Evolutionary conservation across 2,797 vertebrate species (phyloP).

Genomic region (Neopelma chrysocephalum): DNA sequence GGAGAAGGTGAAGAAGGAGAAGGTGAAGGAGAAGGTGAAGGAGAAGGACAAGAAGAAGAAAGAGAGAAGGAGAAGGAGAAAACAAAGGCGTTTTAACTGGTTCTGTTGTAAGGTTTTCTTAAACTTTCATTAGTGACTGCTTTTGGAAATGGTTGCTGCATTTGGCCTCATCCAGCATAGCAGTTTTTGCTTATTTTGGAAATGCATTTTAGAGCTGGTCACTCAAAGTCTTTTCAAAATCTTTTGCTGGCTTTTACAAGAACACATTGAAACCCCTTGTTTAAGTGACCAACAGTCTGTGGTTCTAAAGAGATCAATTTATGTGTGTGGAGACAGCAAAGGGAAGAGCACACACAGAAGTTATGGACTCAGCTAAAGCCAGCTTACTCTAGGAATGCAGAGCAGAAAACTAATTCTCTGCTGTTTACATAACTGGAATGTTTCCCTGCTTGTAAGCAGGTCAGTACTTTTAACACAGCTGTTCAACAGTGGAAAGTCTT

Average conservation of each 20-base stretch:
- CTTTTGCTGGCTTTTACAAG: not conserved
- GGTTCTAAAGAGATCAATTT: not conserved
- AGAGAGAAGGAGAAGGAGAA: not conserved
- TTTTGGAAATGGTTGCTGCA: not conserved
- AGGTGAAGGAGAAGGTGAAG: not conserved
- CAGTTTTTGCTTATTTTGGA: not conserved
- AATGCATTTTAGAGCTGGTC: not conserved
- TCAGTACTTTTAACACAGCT: not conserved
- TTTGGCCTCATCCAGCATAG: not conserved
- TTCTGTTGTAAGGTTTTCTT: not conserved
- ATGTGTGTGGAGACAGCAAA: not conserved
- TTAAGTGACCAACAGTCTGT: not conserved
- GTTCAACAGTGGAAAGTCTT: constrained; percentile 8
- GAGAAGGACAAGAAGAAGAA: not conserved
- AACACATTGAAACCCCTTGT: not conserved
- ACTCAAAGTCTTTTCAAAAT: not conserved
- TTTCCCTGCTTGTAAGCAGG: constrained; percentile 10
- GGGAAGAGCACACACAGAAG: not conserved
- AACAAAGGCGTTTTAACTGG: not conserved
- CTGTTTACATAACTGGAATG: constrained; percentile 61
- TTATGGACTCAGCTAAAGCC: constrained; percentile 36
- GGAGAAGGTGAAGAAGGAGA: not conserved
- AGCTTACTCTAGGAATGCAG: constrained; percentile 53
- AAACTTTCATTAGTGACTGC: not conserved
- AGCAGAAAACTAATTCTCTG: not conserved